Base-by-base conservation (phyloP, 2,797 vertebrate species). In the Lithobates pipiens region DNA sequence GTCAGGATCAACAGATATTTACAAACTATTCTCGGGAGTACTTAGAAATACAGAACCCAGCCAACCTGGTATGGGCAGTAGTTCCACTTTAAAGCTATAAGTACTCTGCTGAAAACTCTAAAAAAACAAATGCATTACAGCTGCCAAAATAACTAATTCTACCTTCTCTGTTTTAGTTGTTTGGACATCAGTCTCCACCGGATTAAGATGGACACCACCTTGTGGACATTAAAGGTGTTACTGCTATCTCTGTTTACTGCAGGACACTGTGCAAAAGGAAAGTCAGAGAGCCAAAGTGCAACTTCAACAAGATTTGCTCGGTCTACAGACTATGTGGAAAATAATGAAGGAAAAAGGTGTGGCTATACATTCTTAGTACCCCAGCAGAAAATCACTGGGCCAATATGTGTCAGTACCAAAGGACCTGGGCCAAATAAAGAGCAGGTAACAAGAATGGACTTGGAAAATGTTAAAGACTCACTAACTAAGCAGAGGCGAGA, bases 281-380 rank as follows among this genome's bases (percentile, higher is more conserved):
- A 91, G 25, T 84, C 90, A 10, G 89, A 73, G 0, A 85, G 81
- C 0, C 90, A 88, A 0, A 92, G 88, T 89, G 34, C 11, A 15
- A 79, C 91, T 91, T 91, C 89, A 23, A 89, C 93, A 92, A 93
- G 93, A 88, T 92, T 93, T 79, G 92, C 91, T 84, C 94, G 96
- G 23, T 94, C 94, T 74, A 90, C 92, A 83, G 93, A 92, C 0
- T 61, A 13, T 61, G 36, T 1, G 23, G 88, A 39, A 0, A 91
- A 83, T 65, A 94, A 95, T 73, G 92, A 94, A 86, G 91, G 89
- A n/a, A 98, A 95, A 90, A 98, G 97, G 89, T 99, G 98, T 57
- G 95, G 97, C 27, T 99, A 99, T 89, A 99, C 98, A 0, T 99
- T 99, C 91, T 90, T 99, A 87, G 94, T 99, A 0, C 98, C 98